phyloP scores from a whole-genome alignment of 2,113 vertebrate species.

The Dunckerocampus dactyliophorus region DNA sequence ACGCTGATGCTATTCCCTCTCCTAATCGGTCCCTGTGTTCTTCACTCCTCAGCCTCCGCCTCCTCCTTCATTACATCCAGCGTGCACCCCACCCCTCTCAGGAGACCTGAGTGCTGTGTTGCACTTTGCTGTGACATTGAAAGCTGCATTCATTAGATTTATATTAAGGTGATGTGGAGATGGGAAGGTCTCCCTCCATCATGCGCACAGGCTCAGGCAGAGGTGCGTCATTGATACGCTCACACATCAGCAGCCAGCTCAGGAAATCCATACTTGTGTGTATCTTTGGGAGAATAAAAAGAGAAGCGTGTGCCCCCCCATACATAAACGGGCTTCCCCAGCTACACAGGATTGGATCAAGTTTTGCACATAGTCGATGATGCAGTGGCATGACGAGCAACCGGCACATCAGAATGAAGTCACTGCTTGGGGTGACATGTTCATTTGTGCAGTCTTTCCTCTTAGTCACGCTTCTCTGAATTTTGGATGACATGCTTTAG shows the following conservation, averaged over 20 bases:
- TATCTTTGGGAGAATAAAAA: not conserved
- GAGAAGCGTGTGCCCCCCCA: too few relatives aligned
- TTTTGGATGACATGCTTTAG: slow-evolving; percentile 21
- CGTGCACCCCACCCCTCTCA: slow-evolving; percentile 37
- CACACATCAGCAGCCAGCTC: not conserved
- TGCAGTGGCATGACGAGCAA: slow-evolving; percentile 36
- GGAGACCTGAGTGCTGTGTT: slow-evolving; percentile 55
- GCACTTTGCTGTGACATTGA: slow-evolving; percentile 66
- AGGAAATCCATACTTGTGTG: not conserved
- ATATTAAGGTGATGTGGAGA: slow-evolving; percentile 50
- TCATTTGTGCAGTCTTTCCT: slow-evolving; percentile 18
- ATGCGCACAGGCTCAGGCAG: not conserved
- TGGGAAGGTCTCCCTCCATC: slow-evolving; percentile 32
- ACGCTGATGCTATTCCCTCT: slow-evolving; percentile 27
- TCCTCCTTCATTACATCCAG: slow-evolving; percentile 35
- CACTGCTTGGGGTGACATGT: slow-evolving; percentile 40
- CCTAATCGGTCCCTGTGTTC: slow-evolving; percentile 23
- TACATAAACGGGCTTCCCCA: slow-evolving; percentile 25
- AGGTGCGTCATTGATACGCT: not conserved
- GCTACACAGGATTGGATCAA: slow-evolving; percentile 31
- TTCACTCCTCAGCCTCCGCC: slow-evolving; percentile 9
- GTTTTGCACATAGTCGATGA: slow-evolving; percentile 38
- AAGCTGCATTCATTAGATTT: slow-evolving; percentile 64
- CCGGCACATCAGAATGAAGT: slow-evolving; percentile 37
- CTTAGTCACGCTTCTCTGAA: slow-evolving; percentile 26